These are phyloP conservation scores for Leptinotarsa defecta DNA, from an alignment of 1,140 invertebrate species.

Conservation along the genomic window DNA sequence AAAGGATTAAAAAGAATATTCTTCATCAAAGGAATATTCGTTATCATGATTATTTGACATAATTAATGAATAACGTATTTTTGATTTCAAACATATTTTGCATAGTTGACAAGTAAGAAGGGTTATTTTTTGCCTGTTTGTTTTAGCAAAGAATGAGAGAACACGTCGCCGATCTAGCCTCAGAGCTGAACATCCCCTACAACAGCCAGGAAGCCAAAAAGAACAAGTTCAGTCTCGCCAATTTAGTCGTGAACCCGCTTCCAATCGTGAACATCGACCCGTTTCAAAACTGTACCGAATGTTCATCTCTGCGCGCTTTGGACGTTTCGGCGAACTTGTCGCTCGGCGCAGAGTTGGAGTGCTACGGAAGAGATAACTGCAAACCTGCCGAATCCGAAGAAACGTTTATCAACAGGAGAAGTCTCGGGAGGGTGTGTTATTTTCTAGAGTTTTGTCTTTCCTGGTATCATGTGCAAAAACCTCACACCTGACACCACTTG, in stretches of 20 bases:
- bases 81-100: no score
- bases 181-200: slow-evolving; percentile 38
- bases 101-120: not conserved
- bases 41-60: no score
- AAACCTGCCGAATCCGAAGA: not conserved
- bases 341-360: not conserved
- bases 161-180: slow-evolving; percentile 34
- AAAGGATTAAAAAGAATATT: no score
- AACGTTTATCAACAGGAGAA: not conserved
- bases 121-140: slow-evolving; percentile 8
- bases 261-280: not conserved
- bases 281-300: not conserved
- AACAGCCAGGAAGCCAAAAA: not conserved
- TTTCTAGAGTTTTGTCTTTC: no score
- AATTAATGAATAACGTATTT: no score
- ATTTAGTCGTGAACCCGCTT: not conserved
- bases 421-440: not conserved
- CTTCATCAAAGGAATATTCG: no score
- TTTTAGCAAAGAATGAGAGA: slow-evolving; percentile 41
- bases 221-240: not conserved
- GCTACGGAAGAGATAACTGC: not conserved
- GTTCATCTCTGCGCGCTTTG: not conserved
- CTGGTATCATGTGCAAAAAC: no score
- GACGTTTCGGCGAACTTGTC: not conserved
- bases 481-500: no score